Conservation (phyloP, 2,888 invertebrate species). For the Apotomis turbidana region DNA sequence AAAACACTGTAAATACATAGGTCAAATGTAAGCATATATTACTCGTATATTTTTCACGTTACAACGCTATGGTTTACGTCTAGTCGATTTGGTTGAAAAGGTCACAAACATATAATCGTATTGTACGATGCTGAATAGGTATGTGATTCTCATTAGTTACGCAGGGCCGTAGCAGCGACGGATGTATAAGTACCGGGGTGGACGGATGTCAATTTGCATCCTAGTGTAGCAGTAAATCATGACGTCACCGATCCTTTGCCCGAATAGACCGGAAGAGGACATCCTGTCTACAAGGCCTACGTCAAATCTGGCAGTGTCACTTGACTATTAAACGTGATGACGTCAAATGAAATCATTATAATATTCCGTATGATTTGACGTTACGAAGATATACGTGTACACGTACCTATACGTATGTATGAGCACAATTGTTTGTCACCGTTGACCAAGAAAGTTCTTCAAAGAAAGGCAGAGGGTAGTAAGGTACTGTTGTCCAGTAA, state of each 20-base stretch:
- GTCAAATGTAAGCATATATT: no score
- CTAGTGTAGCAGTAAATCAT: conserved; percentile 36
- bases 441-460: no score
- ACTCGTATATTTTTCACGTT: no score
- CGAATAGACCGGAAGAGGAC: conserved; percentile 31
- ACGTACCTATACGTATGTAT: no score
- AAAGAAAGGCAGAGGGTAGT: no score
- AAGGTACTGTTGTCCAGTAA: no score
- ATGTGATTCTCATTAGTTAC: background rate
- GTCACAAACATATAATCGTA: background rate
- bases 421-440: no score
- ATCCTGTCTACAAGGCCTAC: conserved; percentile 7
- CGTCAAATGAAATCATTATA: background rate
- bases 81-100: no score
- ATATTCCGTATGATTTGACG: no score
- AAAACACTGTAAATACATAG: no score
- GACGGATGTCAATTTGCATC: conserved; percentile 41
- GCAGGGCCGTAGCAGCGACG: conserved; percentile 14
- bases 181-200: conserved; percentile 14
- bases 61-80: no score
- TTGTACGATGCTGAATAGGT: background rate
- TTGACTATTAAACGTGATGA: background rate
- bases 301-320: background rate
- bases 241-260: conserved; percentile 30
- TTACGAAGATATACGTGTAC: no score